Percentiles rank a stretch among this genome's conserved stretches.
Evolutionary conservation across 2,113 vertebrate species (phyloP).

Genomic region (Nicator chloris): DNA sequence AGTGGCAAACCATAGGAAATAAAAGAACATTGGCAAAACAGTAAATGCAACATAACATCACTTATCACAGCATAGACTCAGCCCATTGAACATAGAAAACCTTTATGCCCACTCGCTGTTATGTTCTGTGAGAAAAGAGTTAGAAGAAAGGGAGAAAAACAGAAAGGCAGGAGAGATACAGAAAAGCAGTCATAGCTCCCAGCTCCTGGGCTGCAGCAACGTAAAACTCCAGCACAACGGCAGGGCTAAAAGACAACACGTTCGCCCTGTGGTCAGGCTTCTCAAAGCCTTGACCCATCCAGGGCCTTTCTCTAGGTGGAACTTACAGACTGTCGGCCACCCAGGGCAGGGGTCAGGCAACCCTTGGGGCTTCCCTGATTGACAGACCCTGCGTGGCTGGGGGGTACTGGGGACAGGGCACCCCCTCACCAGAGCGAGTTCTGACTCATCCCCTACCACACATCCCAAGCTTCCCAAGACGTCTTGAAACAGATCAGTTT

Average conservation of each 20-base stretch:
- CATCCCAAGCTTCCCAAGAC: background rate
- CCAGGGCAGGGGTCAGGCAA: background rate
- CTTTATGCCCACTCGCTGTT: background rate
- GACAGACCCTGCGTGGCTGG: accelerated
- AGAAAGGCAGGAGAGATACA: background rate
- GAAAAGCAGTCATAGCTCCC: too few relatives aligned
- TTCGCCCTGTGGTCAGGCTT: too few relatives aligned
- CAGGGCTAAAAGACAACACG: too few relatives aligned
- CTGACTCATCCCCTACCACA: too few relatives aligned
- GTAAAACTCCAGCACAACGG: accelerated
- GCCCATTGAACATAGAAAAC: background rate
- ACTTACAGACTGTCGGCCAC: accelerated
- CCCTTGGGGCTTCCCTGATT: background rate
- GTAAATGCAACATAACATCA: background rate
- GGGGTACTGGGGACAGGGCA: background rate
- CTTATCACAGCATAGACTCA: background rate
- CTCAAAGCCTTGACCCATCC: too few relatives aligned
- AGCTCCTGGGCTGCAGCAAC: accelerated
- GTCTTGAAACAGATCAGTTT: background rate
- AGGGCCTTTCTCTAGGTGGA: background rate
- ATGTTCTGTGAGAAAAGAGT: background rate
- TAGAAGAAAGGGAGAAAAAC: background rate
- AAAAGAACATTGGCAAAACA: background rate
- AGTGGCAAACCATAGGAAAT: background rate
- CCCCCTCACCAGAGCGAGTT: background rate